Evolutionary conservation across 2,888 invertebrate species (phyloP).

Genomic region (Harpalus rubripes): DNA sequence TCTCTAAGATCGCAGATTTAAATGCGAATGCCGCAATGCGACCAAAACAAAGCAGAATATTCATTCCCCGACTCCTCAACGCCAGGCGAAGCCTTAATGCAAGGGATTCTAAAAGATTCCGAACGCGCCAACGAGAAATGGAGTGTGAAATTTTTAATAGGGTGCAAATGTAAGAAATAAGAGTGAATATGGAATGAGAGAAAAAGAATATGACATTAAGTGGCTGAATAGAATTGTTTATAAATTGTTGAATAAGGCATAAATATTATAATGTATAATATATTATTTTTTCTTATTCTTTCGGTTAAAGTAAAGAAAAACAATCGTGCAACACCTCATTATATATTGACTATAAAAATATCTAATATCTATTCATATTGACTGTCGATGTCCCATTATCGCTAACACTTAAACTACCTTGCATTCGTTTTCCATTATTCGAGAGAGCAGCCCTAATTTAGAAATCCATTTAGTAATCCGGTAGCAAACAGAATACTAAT

Average conservation of each 20-base stretch:
- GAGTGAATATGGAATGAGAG: not conserved
- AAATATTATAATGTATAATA: too few species aligned
- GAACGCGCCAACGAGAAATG: not conserved
- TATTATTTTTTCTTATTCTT: too few species aligned
- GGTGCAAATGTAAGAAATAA: not conserved
- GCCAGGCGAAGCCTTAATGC: not conserved
- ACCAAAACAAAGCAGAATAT: slow-evolving; percentile 32
- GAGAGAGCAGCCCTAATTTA: not conserved
- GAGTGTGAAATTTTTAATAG: not conserved
- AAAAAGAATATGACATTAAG: not conserved
- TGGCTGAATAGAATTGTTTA: not conserved
- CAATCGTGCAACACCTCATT: too few species aligned
- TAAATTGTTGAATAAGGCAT: too few species aligned
- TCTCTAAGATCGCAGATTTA: not conserved
- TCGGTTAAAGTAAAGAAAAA: too few species aligned
- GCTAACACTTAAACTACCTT: too few species aligned
- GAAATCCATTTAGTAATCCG: not conserved
- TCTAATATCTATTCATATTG: too few species aligned
- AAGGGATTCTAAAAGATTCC: slow-evolving; percentile 8
- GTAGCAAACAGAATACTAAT: not conserved
- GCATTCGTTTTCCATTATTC: not conserved
- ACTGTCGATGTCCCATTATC: too few species aligned
- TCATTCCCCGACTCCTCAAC: not conserved
- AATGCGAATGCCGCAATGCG: slow-evolving; percentile 20
- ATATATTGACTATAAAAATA: too few species aligned